A percentile compares a stretch with the other conserved stretches of the same genome.
Conservation (phyloP, 1,140 invertebrate genomes). For the Drosophila ogumai region DNA sequence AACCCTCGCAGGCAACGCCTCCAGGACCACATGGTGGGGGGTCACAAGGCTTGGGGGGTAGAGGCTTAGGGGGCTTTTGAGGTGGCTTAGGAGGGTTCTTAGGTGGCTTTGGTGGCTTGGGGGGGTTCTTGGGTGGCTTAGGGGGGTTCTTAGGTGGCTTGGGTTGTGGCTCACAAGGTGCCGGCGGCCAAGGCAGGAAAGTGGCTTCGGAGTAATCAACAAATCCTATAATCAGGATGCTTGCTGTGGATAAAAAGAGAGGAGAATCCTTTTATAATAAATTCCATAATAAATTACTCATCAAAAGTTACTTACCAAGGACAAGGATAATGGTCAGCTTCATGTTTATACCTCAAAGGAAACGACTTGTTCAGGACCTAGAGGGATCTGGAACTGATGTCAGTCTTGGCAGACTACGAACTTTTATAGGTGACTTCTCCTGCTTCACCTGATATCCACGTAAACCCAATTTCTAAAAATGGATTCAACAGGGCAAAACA, state of each 20-base stretch:
- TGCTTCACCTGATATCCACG: background rate
- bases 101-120: background rate
- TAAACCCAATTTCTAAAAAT: slow-evolving; percentile 13
- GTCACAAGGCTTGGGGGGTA: background rate
- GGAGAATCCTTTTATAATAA: background rate
- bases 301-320: background rate
- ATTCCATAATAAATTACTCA: background rate
- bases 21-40: slow-evolving; percentile 10
- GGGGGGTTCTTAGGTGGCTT: background rate
- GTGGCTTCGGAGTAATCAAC: background rate
- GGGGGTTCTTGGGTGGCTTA: background rate
- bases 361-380: background rate
- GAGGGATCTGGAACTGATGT: slow-evolving; percentile 2
- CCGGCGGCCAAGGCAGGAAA: background rate
- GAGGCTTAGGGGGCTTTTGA: no score
- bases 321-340: slow-evolving; percentile 12
- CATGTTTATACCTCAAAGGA: background rate
- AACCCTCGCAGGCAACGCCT: slow-evolving; percentile 1
- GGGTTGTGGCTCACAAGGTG: no score
- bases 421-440: background rate
- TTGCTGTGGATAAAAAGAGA: background rate
- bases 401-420: background rate
- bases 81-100: background rate
- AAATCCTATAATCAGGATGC: slow-evolving; percentile 7
- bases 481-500: background rate